Evolutionary conservation across 2,797 vertebrate species (phyloP).

Genomic region (Corythornis leucogaster): DNA sequence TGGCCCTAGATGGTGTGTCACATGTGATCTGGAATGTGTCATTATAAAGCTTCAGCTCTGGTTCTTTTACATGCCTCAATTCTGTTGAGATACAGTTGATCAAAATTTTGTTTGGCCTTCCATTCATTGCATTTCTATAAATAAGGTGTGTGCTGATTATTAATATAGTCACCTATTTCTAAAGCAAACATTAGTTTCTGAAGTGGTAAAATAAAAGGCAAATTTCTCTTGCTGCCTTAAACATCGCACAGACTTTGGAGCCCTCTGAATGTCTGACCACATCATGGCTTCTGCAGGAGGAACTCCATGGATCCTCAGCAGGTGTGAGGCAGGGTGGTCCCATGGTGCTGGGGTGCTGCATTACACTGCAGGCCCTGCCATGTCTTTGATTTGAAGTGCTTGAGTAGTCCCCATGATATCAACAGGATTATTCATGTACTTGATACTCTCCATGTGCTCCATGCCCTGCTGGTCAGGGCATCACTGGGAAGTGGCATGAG

Average conservation of each 20-base stretch:
- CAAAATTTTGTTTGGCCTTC: conserved; percentile 40
- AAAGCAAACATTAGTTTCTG: conserved; percentile 7
- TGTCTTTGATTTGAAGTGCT: not conserved
- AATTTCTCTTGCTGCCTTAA: conserved; percentile 62
- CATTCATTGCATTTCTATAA: not conserved
- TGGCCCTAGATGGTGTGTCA: conserved; percentile 23
- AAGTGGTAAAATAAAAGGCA: conserved; percentile 54
- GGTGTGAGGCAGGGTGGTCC: not conserved
- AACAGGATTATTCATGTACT: not conserved
- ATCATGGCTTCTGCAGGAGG: conserved; percentile 26
- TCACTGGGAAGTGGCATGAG: not conserved
- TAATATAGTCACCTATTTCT: not conserved
- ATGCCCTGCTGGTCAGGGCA: conserved; percentile 51
- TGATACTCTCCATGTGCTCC: not conserved
- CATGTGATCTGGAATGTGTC: conserved; percentile 23
- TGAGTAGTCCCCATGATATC: not conserved
- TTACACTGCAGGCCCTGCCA: not conserved
- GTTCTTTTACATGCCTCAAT: not conserved
- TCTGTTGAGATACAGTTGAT: conserved; percentile 30
- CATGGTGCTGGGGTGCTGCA: not conserved
- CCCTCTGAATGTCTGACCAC: conserved; percentile 11
- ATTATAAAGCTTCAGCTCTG: conserved; percentile 3
- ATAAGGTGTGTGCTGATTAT: not conserved
- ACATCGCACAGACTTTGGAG: conserved; percentile 18
- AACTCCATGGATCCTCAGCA: not conserved